Evolutionary conservation across 2,888 invertebrate species (phyloP).

Genomic region (Exocentrus adspersus): DNA sequence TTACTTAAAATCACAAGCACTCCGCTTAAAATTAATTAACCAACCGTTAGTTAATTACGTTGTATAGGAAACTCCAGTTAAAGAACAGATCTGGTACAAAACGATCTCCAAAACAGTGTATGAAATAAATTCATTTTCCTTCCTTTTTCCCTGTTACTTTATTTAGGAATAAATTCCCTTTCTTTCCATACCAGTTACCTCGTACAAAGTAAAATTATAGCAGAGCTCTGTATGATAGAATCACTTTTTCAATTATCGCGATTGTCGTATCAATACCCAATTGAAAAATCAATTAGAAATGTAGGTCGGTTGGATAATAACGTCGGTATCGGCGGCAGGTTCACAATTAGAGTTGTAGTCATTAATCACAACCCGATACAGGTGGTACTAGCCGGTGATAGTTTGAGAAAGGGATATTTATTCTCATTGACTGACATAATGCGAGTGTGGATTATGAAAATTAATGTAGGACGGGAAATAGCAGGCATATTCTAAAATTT

Average conservation of each 20-base stretch:
- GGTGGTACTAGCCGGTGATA: conserved; percentile 8
- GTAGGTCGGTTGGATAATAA: conserved; percentile 32
- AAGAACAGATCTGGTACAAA: neutral
- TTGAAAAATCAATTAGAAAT: conserved; percentile 38
- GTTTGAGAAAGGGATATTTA: neutral
- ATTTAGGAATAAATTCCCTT: neutral
- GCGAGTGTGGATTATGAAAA: neutral
- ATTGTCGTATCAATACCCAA: conserved; percentile 32
- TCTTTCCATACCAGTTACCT: conserved; percentile 3
- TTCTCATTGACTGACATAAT: neutral
- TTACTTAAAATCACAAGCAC: neutral
- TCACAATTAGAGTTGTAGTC: conserved; percentile 42
- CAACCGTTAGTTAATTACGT: neutral
- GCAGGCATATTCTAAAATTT: too few species aligned
- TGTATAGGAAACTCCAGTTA: neutral
- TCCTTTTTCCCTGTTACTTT: neutral
- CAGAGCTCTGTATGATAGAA: conserved; percentile 1
- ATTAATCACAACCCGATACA: conserved; percentile 39
- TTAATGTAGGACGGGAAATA: too few species aligned
- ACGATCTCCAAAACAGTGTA: neutral
- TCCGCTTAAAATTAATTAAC: neutral
- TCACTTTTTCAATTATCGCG: conserved; percentile 22
- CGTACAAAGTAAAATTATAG: neutral
- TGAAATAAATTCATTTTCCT: neutral
- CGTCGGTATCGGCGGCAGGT: conserved; percentile 41